A percentile compares a stretch with the other conserved stretches of the same genome.
These are phyloP conservation scores for Siniperca chuatsi DNA, from an alignment of 2,113 vertebrate genomes.

Conservation along the genomic window DNA sequence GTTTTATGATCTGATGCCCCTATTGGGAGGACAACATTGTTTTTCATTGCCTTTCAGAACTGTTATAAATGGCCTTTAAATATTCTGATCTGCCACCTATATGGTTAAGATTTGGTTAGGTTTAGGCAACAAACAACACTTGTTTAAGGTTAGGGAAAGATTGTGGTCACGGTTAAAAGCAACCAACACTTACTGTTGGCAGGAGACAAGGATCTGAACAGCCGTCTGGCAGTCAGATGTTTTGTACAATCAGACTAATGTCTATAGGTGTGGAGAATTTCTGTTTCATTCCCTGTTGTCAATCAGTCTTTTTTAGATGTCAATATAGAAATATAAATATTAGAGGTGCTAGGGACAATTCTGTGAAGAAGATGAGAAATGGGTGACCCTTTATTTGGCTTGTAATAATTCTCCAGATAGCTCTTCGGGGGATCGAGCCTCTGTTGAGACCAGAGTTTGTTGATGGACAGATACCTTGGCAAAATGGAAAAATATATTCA, in stretches of 20 bases:
- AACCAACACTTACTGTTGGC: neutral
- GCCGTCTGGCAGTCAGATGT: neutral
- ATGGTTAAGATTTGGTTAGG: neutral
- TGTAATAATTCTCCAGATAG: constrained; percentile 32
- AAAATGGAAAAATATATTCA: constrained; percentile 21
- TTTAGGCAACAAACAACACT: neutral
- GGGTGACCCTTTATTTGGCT: constrained; percentile 13
- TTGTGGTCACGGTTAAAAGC: neutral
- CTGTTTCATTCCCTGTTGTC: neutral
- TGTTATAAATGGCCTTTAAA: neutral
- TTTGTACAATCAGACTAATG: neutral
- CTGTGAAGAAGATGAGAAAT: neutral
- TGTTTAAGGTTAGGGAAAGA: too few relatives aligned
- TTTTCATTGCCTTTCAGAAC: too few relatives aligned
- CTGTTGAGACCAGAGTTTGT: neutral
- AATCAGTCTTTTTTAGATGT: neutral
- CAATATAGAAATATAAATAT: constrained; percentile 10
- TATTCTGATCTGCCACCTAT: neutral
- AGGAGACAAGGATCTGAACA: neutral
- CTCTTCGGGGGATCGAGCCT: constrained; percentile 13
- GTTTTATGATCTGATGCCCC: neutral
- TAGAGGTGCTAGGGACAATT: neutral
- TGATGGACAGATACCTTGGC: constrained; percentile 15
- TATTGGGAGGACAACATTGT: neutral
- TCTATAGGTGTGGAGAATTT: neutral